Conservation (phyloP, 2,113 vertebrate genomes). For the western clawed frog (Xenopus tropicalis) region UCB_Xtro_10.0 CM004443.2:44187001-44187500, state of each 20-base stretch:
- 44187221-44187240: constrained; percentile 76
- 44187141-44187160: constrained; percentile 66
- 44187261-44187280: constrained; percentile 68
- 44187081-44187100: constrained; percentile 74
- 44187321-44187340: constrained; percentile 74
- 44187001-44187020: too few relatives aligned
- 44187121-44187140: constrained; percentile 67
- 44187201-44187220: constrained; percentile 71
- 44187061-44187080: constrained; percentile 68
- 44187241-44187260: constrained; percentile 67
- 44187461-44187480: constrained; percentile 40
- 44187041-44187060: constrained; percentile 68
- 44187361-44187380: constrained; percentile 83
- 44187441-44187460: constrained; percentile 41
- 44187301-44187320: constrained; percentile 86
- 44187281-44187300: constrained; percentile 56
- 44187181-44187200: constrained; percentile 63
- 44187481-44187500: constrained; percentile 49
- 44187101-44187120: constrained; percentile 62
- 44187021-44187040: neutral
- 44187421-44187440: constrained; percentile 36
- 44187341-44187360: constrained; percentile 72
- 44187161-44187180: constrained; percentile 77
- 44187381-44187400: constrained; percentile 64
- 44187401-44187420: constrained; percentile 63